Conservation (phyloP, 2,888 invertebrate species). For the Temnothorax ravouxi region DNA sequence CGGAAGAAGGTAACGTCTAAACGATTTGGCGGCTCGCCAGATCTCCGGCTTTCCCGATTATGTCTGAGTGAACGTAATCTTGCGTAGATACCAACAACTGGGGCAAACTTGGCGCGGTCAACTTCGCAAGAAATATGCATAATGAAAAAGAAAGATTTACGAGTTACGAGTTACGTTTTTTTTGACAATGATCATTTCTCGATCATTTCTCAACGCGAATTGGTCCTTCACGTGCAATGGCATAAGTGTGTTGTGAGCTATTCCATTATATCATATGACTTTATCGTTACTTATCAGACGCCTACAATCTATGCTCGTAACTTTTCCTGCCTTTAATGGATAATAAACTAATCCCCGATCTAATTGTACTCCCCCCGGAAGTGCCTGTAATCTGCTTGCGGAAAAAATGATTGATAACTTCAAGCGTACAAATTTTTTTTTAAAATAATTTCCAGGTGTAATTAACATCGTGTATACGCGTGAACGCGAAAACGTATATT, state of each 20-base stretch:
- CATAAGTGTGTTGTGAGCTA: neutral
- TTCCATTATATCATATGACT: neutral
- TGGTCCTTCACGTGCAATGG: neutral
- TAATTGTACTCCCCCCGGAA: neutral
- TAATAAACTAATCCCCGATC: neutral
- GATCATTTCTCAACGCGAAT: conserved; percentile 7
- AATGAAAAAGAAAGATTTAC: conserved; percentile 64
- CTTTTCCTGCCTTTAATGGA: neutral
- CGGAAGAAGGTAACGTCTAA: conserved; percentile 75
- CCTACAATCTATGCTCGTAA: neutral
- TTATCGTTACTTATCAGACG: neutral
- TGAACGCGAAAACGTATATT: neutral
- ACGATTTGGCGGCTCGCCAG: conserved; percentile 82
- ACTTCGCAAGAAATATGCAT: conserved; percentile 61
- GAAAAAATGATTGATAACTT: conserved; percentile 4
- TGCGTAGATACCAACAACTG: conserved; percentile 67
- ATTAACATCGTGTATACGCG: neutral
- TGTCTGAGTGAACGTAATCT: conserved; percentile 73
- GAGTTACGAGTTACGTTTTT: conserved; percentile 33
- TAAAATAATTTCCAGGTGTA: neutral
- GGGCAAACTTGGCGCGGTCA: conserved; percentile 58
- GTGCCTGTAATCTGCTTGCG: neutral
- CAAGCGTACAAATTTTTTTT: neutral
- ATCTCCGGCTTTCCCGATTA: conserved; percentile 76
- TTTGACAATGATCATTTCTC: conserved; percentile 10